Conservation (phyloP, 2,113 vertebrate species). For the Amblyornis subalaris region DNA sequence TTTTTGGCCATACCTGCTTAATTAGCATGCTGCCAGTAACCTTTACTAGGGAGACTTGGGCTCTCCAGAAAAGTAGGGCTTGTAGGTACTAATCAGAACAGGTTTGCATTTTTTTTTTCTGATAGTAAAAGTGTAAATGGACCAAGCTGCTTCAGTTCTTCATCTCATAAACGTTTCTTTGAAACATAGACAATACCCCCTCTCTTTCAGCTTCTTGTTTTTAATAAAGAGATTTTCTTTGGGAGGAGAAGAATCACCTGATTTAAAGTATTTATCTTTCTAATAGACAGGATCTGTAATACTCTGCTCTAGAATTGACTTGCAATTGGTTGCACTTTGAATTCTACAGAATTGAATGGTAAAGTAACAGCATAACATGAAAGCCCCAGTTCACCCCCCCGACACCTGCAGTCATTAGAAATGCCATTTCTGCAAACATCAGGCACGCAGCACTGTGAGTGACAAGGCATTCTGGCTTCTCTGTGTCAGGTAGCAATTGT, state of each 20-base stretch:
- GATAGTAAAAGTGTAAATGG: not conserved
- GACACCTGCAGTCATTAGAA: not conserved
- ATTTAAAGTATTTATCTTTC: not conserved
- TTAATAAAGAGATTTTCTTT: not conserved
- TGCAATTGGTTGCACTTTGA: not conserved
- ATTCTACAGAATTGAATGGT: not conserved
- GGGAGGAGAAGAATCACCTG: not conserved
- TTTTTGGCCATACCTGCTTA: not conserved
- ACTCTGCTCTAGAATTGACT: not conserved
- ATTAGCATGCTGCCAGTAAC: not conserved
- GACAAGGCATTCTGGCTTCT: not conserved
- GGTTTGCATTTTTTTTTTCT: not conserved
- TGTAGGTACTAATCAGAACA: not conserved
- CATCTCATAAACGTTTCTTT: not conserved
- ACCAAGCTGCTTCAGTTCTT: not conserved
- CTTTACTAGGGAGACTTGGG: not conserved
- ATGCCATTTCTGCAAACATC: not conserved
- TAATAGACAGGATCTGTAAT: not conserved
- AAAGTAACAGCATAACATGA: not conserved
- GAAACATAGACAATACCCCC: not conserved
- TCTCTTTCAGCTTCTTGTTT: not conserved
- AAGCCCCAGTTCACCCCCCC: not conserved
- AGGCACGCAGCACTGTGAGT: not conserved
- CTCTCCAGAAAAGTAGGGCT: not conserved
- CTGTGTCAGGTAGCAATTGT: not conserved